Conservation (phyloP, 2,797 vertebrate genomes). For the Oreortyx pictus region DNA sequence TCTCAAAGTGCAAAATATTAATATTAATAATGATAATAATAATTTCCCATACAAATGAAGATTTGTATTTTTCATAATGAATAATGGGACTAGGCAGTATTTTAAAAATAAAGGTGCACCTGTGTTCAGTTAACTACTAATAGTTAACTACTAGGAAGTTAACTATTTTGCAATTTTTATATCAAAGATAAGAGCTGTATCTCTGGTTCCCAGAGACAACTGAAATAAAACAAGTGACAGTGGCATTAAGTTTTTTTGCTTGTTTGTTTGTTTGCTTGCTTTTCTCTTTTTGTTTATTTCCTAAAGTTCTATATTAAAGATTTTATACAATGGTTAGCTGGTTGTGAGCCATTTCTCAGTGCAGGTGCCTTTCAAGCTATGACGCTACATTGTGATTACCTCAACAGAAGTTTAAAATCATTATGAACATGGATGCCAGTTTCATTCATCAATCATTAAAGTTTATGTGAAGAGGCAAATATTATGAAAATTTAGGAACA, state of each 20-base stretch:
- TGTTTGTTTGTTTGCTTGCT: background rate
- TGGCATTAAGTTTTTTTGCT: background rate
- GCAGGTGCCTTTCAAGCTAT: background rate
- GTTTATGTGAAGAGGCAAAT: conserved; percentile 48
- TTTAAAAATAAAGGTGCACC: background rate
- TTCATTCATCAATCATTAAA: conserved; percentile 50
- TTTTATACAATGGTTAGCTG: background rate
- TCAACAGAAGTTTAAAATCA: conserved; percentile 45
- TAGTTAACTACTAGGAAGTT: background rate
- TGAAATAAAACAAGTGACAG: background rate
- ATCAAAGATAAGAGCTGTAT: background rate
- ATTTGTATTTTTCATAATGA: background rate
- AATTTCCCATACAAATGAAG: background rate
- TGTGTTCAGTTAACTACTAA: background rate
- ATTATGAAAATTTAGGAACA: conserved; percentile 36
- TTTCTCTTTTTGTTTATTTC: background rate
- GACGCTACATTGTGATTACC: background rate
- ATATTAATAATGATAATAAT: background rate
- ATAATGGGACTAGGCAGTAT: background rate
- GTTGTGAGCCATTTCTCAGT: conserved; percentile 5
- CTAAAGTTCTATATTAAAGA: conserved; percentile 25
- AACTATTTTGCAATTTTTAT: background rate
- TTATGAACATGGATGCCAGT: conserved; percentile 22
- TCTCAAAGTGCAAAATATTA: background rate
- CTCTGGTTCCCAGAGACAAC: background rate